Base-by-base conservation (phyloP, 1,140 invertebrate species). In the Glossosoma conforme region DNA sequence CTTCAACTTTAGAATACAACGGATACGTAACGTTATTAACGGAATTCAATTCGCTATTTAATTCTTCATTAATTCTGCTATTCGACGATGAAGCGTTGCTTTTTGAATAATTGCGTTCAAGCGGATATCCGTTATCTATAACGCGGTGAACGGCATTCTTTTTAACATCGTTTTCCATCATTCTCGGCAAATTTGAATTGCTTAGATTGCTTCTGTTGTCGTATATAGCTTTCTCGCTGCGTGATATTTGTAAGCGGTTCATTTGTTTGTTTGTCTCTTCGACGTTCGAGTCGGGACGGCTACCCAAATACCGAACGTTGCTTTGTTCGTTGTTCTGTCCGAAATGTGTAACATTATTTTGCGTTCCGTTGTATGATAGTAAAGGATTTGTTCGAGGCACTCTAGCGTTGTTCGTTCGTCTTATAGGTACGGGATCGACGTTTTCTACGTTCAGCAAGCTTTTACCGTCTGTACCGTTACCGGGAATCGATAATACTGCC, bases 361-460 rank as follows among this genome's bases (percentile, higher is more conserved):
- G 44, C 0, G 68, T 44, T 66, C 68, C 19, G 67, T 72, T 30
- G 56, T 75, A 76, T 48, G 70, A 70, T 52, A 72, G 64, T 65
- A 74, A 67, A 18, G 75, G 75, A 61, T 77, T 77, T 20, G 75
- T 77, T 60, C 74, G 63, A 13, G 75, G 75, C 66, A 74, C 67
- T 47, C 72, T 63, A 44, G 67, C 69, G 50, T 72, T 72, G 50
- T 65, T 67, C 44, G 60, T 66, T 45, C 72, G 68, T 11, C 69
- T 61, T 44, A 72, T 59, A 59, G 70, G 72, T 46, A 70, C 67
- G 53, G 73, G 71, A 54, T 70, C 71, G 8, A 70, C 66, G 41
- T 68, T 70, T 22, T 54, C 52, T 5, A 37, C n/a, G 17, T 40
- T 46, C 19, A 33, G 17, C 2, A 21, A 2, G 1, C 18, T 25